phyloP scores from a whole-genome alignment of 2,888 invertebrate species.

The Eupithecia dodoneata region DNA sequence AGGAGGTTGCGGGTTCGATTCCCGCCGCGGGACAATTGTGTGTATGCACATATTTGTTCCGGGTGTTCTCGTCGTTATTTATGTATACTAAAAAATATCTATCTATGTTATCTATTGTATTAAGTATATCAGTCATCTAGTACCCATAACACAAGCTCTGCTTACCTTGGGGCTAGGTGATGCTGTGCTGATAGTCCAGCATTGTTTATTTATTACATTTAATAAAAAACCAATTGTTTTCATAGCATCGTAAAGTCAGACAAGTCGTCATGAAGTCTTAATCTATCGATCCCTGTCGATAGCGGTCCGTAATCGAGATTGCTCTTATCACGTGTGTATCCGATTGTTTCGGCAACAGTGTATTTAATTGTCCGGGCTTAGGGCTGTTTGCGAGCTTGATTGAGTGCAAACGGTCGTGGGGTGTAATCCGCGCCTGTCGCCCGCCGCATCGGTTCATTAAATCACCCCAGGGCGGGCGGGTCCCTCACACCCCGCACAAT shows the following conservation, averaged over 20 bases:
- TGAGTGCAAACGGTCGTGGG: slow-evolving; percentile 81
- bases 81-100: too few species aligned
- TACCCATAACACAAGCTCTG: too few species aligned
- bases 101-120: too few species aligned
- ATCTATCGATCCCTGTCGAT: slow-evolving; percentile 43
- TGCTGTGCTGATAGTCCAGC: too few species aligned
- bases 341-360: slow-evolving; percentile 76
- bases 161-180: too few species aligned
- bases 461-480: slow-evolving; percentile 60
- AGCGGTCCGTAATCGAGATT: slow-evolving; percentile 62
- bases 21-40: too few species aligned
- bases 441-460: slow-evolving; percentile 81
- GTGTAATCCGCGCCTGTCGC: slow-evolving; percentile 81
- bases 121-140: too few species aligned
- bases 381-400: slow-evolving; percentile 82
- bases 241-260: neutral
- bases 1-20: too few species aligned
- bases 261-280: slow-evolving; percentile 23
- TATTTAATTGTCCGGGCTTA: slow-evolving; percentile 81
- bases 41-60: too few species aligned
- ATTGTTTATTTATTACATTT: neutral
- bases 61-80: too few species aligned
- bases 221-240: slow-evolving; percentile 1
- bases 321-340: slow-evolving; percentile 74
- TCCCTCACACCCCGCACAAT: slow-evolving; percentile 54